Conservation (phyloP, 1,140 invertebrate genomes). For the Panulirus ornatus region DNA sequence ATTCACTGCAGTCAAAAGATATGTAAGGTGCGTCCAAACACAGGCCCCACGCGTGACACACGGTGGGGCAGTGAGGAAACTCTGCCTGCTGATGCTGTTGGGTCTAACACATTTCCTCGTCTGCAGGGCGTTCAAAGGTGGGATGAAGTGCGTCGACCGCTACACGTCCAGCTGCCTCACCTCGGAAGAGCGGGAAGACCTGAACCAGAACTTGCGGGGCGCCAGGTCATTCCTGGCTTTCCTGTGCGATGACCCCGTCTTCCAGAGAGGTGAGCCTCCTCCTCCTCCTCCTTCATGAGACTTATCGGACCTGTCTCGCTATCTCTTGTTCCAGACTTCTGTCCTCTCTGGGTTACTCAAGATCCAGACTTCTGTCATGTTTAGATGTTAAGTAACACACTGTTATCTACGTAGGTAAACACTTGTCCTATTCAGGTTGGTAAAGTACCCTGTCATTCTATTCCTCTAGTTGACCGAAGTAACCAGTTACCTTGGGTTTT, state of each 20-base stretch:
- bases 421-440: no score
- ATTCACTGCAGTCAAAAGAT: no score
- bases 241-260: slow-evolving; percentile 60
- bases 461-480: no score
- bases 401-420: no score
- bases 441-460: no score
- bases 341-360: no score
- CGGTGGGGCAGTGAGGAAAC: no score
- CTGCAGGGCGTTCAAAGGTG: slow-evolving; percentile 60
- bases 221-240: slow-evolving; percentile 53
- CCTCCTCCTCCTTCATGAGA: not conserved
- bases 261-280: slow-evolving; percentile 45
- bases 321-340: not conserved
- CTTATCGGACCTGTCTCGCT: not conserved
- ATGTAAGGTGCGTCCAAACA: not conserved
- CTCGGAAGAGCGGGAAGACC: not conserved
- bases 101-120: no score
- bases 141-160: slow-evolving; percentile 57
- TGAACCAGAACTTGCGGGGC: slow-evolving; percentile 50
- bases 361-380: no score
- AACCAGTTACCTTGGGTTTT: no score
- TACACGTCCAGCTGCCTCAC: slow-evolving; percentile 48
- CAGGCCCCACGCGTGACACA: not conserved
- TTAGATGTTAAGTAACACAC: no score
- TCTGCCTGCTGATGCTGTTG: no score